Evolutionary conservation across 2,888 invertebrate genomes (phyloP), one percentile per base, ranked within the genome.

Genomic region (Agrilus biguttatus): DNA sequence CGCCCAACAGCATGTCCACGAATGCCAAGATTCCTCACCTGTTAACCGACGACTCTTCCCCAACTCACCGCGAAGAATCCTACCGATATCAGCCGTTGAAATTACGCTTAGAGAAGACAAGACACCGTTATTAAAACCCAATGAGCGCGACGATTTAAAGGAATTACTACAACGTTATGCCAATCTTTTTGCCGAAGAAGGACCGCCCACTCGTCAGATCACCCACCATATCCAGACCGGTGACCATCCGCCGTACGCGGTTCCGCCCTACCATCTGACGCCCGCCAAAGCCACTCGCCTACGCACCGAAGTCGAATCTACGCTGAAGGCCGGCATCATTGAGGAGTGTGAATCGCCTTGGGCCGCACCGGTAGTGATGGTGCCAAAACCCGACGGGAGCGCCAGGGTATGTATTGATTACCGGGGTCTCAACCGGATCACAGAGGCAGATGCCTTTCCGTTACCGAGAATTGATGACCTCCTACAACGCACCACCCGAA

Each of bases 331-430:
- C 1, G 55, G 48, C 1, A 47, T 62, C 2, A 59, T 62, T 5
- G 61, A 65, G 39, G 61, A 62, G 36, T 58, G 57, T 36, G 60
- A 62, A 39, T 62, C 62, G 1, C 53, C 61, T 1, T 65, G 61
- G 59, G 51, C 56, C 2, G 53, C 61, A 6, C 61, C 61, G 4
- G 55, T 53, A 1, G 54, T 65, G 0, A 45, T 63, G 41, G 56
- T 64, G 8, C 57, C 57, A 0, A 65, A 63, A 41, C 48, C 46
- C 33, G 50, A 57, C 47, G 57, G 54, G n/a, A 42, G 42, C 6
- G 36, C 49, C 13, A 42, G 61, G 8, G 49, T 61, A 17, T 57
- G 60, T 41, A 52, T 60, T 0, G 58, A 62, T 37, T 62, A 58
- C 38, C 41, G 61, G 36, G 44, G n/a, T 51, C 51, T 49, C 19